Percentiles rank a stretch among this genome's conserved stretches.
These are phyloP conservation scores for Enoplolaimus lenunculus DNA, from an alignment of 2,888 invertebrate genomes.

Conservation along the genomic window DNA sequence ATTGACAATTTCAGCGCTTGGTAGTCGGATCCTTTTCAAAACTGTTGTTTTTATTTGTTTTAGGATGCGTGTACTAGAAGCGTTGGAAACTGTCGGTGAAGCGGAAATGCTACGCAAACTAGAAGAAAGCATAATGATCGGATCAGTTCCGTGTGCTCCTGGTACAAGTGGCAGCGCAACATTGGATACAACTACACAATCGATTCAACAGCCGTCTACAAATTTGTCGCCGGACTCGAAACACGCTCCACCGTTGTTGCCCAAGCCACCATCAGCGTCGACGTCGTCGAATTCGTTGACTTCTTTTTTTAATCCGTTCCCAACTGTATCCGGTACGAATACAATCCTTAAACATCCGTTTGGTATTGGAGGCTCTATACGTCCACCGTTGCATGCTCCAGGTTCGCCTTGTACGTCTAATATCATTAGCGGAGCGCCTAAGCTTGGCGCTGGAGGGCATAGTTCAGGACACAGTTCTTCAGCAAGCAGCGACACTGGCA, in stretches of 20 bases:
- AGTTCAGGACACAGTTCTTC: not conserved
- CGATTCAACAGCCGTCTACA: slow-evolving; percentile 11
- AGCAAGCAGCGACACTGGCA: not conserved
- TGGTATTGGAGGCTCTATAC: not conserved
- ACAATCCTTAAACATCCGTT: slow-evolving; percentile 24
- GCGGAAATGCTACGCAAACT: slow-evolving; percentile 33
- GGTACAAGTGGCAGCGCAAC: not conserved
- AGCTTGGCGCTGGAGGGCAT: too few relatives aligned
- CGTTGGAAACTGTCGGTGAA: slow-evolving; percentile 37
- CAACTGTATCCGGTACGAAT: slow-evolving; percentile 22
- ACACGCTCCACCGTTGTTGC: slow-evolving; percentile 5
- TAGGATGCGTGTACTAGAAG: slow-evolving; percentile 36
- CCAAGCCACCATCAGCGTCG: not conserved
- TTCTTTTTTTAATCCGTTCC: slow-evolving; percentile 13
- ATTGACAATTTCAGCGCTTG: too few relatives aligned
- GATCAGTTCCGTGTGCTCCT: slow-evolving; percentile 22
- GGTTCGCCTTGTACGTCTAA: too few relatives aligned
- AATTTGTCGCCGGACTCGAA: slow-evolving; percentile 13
- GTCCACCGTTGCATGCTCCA: not conserved
- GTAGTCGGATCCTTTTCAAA: too few relatives aligned
- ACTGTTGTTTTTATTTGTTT: slow-evolving; percentile 20
- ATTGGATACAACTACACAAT: not conserved
- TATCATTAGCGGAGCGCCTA: too few relatives aligned
- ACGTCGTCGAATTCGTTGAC: slow-evolving; percentile 12
- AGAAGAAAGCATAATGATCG: slow-evolving; percentile 30